Conservation (phyloP, 2,797 vertebrate genomes). For the Cossypha heuglini region DNA sequence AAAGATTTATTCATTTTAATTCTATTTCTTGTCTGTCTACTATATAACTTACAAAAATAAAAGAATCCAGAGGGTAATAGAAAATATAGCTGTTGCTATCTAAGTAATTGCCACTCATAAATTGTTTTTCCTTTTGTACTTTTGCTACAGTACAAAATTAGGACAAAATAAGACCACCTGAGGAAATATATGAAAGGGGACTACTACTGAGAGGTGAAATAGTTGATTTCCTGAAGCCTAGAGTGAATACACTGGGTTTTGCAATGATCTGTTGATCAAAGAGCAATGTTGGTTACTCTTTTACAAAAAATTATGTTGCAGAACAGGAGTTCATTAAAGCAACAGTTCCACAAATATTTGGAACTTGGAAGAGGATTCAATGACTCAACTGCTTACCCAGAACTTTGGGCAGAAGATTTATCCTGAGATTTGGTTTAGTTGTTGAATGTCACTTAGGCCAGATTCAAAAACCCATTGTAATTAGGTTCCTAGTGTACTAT, state of each 20-base stretch:
- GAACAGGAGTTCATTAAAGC: background rate
- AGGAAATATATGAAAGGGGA: background rate
- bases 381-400: background rate
- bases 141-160: background rate
- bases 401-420: background rate
- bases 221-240: background rate
- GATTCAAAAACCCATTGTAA: background rate
- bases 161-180: background rate
- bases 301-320: background rate
- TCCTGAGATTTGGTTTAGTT: background rate
- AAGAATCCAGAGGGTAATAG: constrained; percentile 42
- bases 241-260: background rate
- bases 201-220: background rate
- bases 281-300: background rate
- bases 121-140: constrained; percentile 42
- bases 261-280: background rate
- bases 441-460: background rate
- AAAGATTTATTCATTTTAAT: constrained; percentile 70
- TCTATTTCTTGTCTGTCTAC: constrained; percentile 59
- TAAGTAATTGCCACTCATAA: constrained; percentile 63
- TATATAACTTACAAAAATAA: constrained; percentile 49
- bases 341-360: background rate
- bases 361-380: background rate
- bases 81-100: constrained; percentile 47
- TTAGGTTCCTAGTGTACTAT: background rate